A percentile compares a stretch with the other conserved stretches of the same genome.
Conservation (phyloP, 2,888 invertebrate species). For the Drosophila melanosoma region DNA sequence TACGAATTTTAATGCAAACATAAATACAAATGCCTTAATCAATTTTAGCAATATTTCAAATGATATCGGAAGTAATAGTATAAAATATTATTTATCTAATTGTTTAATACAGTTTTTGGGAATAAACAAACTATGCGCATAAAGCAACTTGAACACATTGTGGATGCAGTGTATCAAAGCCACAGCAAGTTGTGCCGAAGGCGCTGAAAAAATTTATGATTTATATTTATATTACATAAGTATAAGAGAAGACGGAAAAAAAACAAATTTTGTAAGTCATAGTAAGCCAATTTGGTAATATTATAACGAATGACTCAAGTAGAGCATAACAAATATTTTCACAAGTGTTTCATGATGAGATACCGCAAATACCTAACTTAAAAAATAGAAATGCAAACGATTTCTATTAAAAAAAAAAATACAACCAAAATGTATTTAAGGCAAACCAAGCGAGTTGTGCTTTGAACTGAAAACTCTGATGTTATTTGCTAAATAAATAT, state of each 20-base stretch:
- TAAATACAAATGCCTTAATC: not conserved
- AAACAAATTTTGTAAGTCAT: conserved; percentile 40
- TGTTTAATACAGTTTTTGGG: not conserved
- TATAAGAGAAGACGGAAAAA: conserved; percentile 13
- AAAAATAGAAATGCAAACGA: not conserved
- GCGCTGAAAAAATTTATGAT: conserved; percentile 26
- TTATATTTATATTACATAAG: conserved; percentile 5
- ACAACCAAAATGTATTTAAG: conserved; percentile 1
- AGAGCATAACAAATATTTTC: conserved; percentile 16
- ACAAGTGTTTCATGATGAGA: conserved; percentile 1
- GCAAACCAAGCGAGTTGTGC: conserved; percentile 1
- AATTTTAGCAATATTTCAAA: not conserved
- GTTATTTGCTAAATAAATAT: conserved; percentile 53
- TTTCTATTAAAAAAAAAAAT: not conserved
- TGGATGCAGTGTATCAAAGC: conserved; percentile 29
- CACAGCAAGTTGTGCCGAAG: conserved; percentile 38
- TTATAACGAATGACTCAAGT: conserved; percentile 24
- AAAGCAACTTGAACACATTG: not conserved
- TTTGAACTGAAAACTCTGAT: not conserved
- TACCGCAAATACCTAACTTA: conserved; percentile 16
- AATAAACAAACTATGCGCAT: not conserved
- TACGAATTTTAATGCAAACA: not conserved
- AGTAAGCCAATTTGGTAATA: conserved; percentile 55
- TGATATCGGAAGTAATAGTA: too few species aligned
- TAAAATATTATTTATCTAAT: not conserved